These are phyloP conservation scores for Oasisia sp. DNA, from an alignment of 2,888 invertebrate species.

Conservation along the genomic window DNA sequence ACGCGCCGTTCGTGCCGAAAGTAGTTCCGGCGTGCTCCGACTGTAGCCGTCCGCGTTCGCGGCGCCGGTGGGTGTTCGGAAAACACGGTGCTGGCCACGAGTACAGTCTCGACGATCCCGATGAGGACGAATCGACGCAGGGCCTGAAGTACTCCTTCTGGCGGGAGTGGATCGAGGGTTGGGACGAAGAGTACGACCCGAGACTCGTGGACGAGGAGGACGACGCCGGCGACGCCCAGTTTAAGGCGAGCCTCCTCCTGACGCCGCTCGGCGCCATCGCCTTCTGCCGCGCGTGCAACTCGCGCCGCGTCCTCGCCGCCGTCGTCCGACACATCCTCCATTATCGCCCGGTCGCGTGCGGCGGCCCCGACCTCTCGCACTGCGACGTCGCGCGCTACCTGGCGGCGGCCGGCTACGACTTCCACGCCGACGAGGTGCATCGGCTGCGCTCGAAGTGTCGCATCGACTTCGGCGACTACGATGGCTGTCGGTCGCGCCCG, in stretches of 20 bases:
- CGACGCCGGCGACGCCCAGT: constrained; percentile 36
- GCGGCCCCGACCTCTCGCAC: constrained; percentile 34
- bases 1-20: constrained; percentile 34
- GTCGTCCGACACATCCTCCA: constrained; percentile 32
- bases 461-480: constrained; percentile 32
- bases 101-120: constrained; percentile 20
- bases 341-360: constrained; percentile 35
- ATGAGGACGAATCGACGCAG: constrained; percentile 25
- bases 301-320: constrained; percentile 25
- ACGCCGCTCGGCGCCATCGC: constrained; percentile 36
- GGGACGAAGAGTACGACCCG: constrained; percentile 31
- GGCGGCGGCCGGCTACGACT: constrained; percentile 34
- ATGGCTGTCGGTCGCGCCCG: constrained; percentile 23
- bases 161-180: constrained; percentile 40
- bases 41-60: neutral
- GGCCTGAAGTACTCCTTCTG: constrained; percentile 36
- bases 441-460: constrained; percentile 35
- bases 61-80: neutral
- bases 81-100: neutral
- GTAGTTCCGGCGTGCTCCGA: constrained; percentile 25
- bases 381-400: constrained; percentile 29
- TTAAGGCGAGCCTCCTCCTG: constrained; percentile 34
- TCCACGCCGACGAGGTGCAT: constrained; percentile 31
- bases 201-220: neutral
- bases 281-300: constrained; percentile 31